Conservation (phyloP, 2,888 invertebrate species). For the Polymixis flavicincta region DNA sequence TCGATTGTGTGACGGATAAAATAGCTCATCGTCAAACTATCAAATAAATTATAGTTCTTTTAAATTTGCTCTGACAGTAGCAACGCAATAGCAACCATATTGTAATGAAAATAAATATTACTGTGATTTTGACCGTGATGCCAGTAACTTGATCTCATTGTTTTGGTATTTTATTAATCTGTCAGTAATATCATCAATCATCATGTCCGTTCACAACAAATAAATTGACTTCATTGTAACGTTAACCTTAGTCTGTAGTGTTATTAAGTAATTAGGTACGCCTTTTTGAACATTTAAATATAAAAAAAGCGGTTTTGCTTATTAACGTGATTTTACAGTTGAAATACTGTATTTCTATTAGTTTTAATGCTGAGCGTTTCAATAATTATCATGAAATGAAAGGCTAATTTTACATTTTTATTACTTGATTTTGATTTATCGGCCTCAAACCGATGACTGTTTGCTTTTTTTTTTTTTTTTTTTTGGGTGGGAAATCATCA, state of each 20-base stretch:
- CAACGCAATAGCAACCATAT: background rate
- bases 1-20: background rate
- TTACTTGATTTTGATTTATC: no score
- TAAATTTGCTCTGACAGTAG: background rate
- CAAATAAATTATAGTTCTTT: conserved; percentile 23
- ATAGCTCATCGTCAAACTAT: conserved; percentile 11
- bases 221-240: background rate
- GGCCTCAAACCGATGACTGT: no score
- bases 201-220: background rate
- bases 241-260: background rate
- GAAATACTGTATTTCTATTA: no score
- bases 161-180: background rate
- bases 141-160: background rate
- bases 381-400: no score
- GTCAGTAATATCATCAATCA: background rate
- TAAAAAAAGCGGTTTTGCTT: no score
- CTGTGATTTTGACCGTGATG: background rate
- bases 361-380: no score
- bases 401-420: no score
- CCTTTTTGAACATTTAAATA: no score
- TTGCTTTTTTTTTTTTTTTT: no score
- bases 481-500: no score
- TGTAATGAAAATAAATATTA: background rate
- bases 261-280: background rate
- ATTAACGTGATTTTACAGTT: no score